These are phyloP conservation scores for Plutomurus gul DNA, from an alignment of 1,140 invertebrate genomes.

Conservation along the genomic window DNA sequence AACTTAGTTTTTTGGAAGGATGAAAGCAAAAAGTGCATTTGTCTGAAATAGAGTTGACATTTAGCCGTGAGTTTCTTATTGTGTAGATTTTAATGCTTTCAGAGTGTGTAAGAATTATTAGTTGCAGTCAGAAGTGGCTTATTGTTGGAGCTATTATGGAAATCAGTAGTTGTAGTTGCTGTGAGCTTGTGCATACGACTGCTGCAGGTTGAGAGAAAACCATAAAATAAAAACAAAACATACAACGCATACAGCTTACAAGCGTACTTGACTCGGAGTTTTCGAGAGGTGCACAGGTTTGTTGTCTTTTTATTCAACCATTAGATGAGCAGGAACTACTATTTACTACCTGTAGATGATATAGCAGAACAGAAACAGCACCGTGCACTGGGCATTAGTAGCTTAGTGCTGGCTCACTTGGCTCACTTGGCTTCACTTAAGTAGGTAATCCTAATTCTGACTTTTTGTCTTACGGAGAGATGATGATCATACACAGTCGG, in stretches of 20 bases:
- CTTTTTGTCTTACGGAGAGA: constrained; percentile 6
- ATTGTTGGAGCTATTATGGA: neutral
- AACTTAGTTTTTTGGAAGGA: neutral
- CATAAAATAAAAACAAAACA: neutral
- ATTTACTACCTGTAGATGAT: no score
- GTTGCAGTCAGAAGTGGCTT: constrained; percentile 8
- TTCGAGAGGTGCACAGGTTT: neutral
- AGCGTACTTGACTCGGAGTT: neutral
- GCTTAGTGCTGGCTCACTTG: no score
- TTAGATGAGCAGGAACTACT: no score
- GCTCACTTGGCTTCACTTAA: no score
- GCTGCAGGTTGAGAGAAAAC: no score
- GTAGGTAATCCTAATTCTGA: constrained; percentile 22
- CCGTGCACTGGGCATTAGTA: no score
- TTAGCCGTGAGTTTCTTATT: neutral
- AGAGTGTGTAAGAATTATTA: neutral
- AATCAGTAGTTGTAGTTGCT: constrained; percentile 26
- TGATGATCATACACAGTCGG: constrained; percentile 23
- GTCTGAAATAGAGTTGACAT: constrained; percentile 4
- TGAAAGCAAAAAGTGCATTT: neutral
- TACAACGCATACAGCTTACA: neutral
- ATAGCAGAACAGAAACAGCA: no score
- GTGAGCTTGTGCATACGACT: neutral
- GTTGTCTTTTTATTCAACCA: neutral
- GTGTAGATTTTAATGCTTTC: neutral